Evolutionary conservation across 1,140 invertebrate species (phyloP).

Genomic region (Macrobrachium nipponense): DNA sequence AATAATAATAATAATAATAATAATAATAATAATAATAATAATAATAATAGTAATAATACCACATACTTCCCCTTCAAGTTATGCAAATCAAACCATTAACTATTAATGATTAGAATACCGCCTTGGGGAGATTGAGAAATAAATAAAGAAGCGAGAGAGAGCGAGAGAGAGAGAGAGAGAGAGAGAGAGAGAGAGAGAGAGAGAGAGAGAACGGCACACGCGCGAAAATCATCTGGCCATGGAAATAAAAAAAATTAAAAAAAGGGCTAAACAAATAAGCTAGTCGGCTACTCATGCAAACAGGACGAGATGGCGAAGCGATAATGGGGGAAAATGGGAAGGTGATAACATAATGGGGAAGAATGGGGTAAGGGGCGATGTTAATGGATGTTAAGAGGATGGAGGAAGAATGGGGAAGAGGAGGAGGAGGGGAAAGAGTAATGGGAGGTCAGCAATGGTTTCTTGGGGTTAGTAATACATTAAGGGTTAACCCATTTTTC

Average conservation of each 20-base stretch:
- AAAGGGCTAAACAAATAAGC: not conserved
- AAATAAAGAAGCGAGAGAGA: not conserved
- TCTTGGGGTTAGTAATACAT: too few species aligned
- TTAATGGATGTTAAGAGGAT: not conserved
- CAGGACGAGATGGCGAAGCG: slow-evolving; percentile 1
- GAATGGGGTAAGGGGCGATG: not conserved
- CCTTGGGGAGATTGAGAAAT: too few species aligned
- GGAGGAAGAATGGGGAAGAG: not conserved
- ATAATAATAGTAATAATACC: too few species aligned
- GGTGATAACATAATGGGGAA: not conserved
- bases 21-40: too few species aligned
- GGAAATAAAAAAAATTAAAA: not conserved
- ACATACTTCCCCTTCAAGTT: too few species aligned
- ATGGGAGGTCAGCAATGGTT: not conserved
- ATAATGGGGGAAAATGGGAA: not conserved
- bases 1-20: too few species aligned
- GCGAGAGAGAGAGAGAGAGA: not conserved
- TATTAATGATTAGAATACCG: too few species aligned
- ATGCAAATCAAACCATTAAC: too few species aligned
- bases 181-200: not conserved
- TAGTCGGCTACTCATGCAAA: not conserved
- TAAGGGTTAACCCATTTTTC: too few species aligned
- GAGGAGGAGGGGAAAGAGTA: not conserved
- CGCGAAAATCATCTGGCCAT: not conserved
- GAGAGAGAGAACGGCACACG: not conserved